Percentiles rank a stretch among this genome's conserved stretches.
Conservation (phyloP, 2,888 invertebrate species). For the Danaus chrysippus region DNA sequence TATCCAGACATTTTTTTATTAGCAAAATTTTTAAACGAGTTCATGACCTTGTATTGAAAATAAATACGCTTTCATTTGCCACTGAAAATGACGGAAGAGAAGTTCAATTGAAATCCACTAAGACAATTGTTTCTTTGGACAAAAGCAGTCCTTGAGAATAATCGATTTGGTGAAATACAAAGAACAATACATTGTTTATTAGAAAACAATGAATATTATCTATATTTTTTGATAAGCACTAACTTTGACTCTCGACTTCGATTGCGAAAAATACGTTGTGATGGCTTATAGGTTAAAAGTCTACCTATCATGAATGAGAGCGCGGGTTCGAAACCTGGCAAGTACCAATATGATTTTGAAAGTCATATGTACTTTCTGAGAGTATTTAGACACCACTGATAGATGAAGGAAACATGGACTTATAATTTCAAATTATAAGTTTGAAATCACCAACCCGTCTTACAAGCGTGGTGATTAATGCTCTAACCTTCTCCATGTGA, state of each 20-base stretch:
- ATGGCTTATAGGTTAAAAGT: too few species aligned
- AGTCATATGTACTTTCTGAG: too few species aligned
- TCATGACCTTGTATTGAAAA: background rate
- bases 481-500: too few species aligned
- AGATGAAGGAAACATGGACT: too few species aligned
- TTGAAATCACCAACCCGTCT: too few species aligned
- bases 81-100: background rate
- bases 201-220: background rate
- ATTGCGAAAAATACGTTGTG: too few species aligned
- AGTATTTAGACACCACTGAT: too few species aligned
- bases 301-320: too few species aligned
- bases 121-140: constrained; percentile 12
- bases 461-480: too few species aligned
- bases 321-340: too few species aligned
- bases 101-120: background rate
- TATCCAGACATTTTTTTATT: background rate
- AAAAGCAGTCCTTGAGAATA: constrained; percentile 21
- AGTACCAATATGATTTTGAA: too few species aligned
- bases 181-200: background rate
- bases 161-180: constrained; percentile 15
- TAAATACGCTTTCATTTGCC: background rate
- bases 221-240: background rate
- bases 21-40: background rate
- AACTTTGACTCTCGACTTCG: background rate
- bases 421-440: too few species aligned